A percentile compares a stretch with the other conserved stretches of the same genome.
Conservation (phyloP, 2,113 vertebrate species). For the Dicrurus megarhynchus region DNA sequence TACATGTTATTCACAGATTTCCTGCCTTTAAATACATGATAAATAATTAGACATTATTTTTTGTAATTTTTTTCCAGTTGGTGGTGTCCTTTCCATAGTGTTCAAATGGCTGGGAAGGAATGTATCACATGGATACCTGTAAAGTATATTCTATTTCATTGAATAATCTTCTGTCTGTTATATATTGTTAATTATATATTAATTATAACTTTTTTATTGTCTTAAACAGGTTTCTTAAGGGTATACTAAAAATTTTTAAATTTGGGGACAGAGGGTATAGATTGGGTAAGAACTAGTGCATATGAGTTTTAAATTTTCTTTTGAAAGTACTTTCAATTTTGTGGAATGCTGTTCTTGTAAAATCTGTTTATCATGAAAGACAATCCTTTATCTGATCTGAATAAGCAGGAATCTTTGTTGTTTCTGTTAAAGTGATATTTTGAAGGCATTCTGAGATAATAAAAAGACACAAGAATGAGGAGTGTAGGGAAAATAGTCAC, state of each 20-base stretch:
- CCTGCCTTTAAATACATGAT: not conserved
- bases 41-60: not conserved
- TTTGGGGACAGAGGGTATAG: accelerated
- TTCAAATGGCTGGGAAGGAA: not conserved
- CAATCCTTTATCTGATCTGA: not conserved
- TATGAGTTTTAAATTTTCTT: not conserved
- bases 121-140: not conserved
- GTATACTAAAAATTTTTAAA: not conserved
- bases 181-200: no score
- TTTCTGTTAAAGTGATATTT: not conserved
- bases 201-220: not conserved
- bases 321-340: not conserved
- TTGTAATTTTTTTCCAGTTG: not conserved
- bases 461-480: not conserved
- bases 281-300: not conserved
- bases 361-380: not conserved
- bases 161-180: not conserved
- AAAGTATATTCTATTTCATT: not conserved
- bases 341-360: not conserved
- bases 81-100: not conserved
- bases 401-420: not conserved
- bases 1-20: not conserved
- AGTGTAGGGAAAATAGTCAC: not conserved
- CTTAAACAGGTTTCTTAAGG: not conserved
- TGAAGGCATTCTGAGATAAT: not conserved